Evolutionary conservation across 1,140 invertebrate species (phyloP).

Genomic region (Drosophila grimshawi): DNA sequence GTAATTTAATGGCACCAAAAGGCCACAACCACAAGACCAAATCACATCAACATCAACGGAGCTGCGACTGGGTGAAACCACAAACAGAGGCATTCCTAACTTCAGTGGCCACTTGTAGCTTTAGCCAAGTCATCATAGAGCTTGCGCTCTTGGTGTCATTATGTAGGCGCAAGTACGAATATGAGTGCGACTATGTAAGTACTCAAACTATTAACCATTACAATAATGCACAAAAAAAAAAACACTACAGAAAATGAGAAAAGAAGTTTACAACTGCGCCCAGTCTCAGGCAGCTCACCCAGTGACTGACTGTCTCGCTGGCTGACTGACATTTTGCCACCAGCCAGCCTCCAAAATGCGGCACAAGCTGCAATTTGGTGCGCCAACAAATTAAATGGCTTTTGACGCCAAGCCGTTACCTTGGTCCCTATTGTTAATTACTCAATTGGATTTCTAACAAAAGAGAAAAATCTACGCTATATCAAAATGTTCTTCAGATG

Average conservation of each 20-base stretch:
- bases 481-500: conserved; percentile 6
- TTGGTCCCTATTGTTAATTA: conserved; percentile 41
- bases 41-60: conserved; percentile 13
- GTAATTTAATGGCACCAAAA: conserved; percentile 74
- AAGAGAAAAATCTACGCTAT: not conserved
- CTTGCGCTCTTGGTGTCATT: conserved; percentile 42
- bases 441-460: conserved; percentile 25
- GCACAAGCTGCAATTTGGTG: conserved; percentile 29
- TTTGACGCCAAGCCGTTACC: conserved; percentile 17
- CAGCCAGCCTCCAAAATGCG: conserved; percentile 9
- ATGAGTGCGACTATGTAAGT: conserved; percentile 25
- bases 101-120: conserved; percentile 41
- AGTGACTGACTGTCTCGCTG: conserved; percentile 5
- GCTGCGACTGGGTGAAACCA: conserved; percentile 8
- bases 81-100: conserved; percentile 35
- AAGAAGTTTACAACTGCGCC: conserved; percentile 19
- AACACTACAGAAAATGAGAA: not conserved
- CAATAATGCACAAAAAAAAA: conserved; percentile 22
- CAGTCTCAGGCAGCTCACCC: not conserved
- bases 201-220: conserved; percentile 16
- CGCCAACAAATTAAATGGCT: conserved; percentile 42
- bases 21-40: conserved; percentile 50
- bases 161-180: conserved; percentile 30
- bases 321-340: conserved; percentile 15
- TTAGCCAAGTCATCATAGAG: conserved; percentile 61